A percentile compares a stretch with the other conserved stretches of the same genome.
These are phyloP conservation scores for Chondrilla cf. caribensis DNA, from an alignment of 37 sponge, comb jelly and placozoan genomes.

Conservation along the genomic window DNA sequence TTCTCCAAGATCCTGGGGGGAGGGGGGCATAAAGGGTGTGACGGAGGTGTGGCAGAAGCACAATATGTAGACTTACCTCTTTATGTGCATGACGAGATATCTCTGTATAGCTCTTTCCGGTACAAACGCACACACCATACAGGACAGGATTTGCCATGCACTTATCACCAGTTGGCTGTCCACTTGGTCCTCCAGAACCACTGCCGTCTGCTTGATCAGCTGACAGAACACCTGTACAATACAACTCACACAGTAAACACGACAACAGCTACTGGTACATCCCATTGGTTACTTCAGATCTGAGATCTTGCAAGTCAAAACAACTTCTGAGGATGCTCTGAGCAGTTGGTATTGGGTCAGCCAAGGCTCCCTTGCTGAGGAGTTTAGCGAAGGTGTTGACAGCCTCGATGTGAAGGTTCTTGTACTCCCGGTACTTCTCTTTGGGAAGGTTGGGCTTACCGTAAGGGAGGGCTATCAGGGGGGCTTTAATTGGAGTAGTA, in stretches of 20 bases:
- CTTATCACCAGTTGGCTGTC: slow-evolving; percentile 57
- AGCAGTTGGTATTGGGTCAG: slow-evolving; percentile 72
- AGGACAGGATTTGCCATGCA: slow-evolving; percentile 84
- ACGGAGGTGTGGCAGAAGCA: too few species aligned
- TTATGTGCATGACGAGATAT: slow-evolving; percentile 79
- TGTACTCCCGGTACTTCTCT: slow-evolving; percentile 64
- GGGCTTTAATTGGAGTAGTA: slow-evolving; percentile 68
- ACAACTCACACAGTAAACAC: not conserved
- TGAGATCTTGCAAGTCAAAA: slow-evolving; percentile 75
- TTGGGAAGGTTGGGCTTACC: slow-evolving; percentile 71
- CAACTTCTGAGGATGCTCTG: slow-evolving; percentile 84
- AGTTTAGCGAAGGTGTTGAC: slow-evolving; percentile 74
- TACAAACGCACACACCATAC: slow-evolving; percentile 78
- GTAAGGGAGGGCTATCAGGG: slow-evolving; percentile 85
- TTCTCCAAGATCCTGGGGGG: slow-evolving; percentile 49
- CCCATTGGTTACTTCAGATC: slow-evolving; percentile 50
- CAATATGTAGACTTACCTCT: slow-evolving; percentile 45
- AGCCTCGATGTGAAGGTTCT: slow-evolving; percentile 78
- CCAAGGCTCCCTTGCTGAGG: slow-evolving; percentile 57
- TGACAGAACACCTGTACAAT: slow-evolving; percentile 82
- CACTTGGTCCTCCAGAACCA: slow-evolving; percentile 34
- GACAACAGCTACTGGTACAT: not conserved
- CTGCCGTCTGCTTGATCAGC: slow-evolving; percentile 94
- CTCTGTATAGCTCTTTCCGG: slow-evolving; percentile 83
- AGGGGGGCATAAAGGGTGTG: not conserved